Evolutionary conservation across 2,113 vertebrate species (phyloP), one percentile per base, ranked within the genome.

Genomic region (Chroicocephalus ridibundus): DNA sequence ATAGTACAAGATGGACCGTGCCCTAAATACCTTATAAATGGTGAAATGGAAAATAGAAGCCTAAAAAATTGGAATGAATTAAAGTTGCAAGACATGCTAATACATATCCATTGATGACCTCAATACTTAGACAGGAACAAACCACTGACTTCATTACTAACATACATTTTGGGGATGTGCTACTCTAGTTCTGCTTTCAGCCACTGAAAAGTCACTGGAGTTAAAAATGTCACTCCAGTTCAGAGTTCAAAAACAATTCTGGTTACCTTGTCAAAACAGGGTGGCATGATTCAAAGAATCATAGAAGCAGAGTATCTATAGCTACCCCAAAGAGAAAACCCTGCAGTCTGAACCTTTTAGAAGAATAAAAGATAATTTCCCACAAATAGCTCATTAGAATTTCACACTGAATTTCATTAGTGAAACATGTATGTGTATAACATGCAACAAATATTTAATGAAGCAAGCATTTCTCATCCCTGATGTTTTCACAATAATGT

Each of bases 161-260:
- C 38, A 62, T 4, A 25, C 1, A 0, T 51, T 68, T 66, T n/a
- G 27, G 74, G 18, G 85, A 93, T 0, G 0, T 51, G 34, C n/a
- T 46, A 66, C 38, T 17, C 61, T 25, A 78, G 34, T 29, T 90
- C 70, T 4, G 6, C 61, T 84, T 74, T 66, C 68, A 91, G 64
- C 16, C 18, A 15, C 69, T 46, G 31, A 82, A 60, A 85, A 86
- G 40, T 70, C 68, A 65, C 16, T 36, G 49, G 15, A 66, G 14
- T 36, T 49, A 70, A 87, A 86, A 88, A 88, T 11, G 10, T 11
- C n/a, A 72, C 62, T 80, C 38, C 18, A 36, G 26, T 26, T 90
- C 20, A 2, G 3, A 85, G 46, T 51, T 51, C 46, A 84, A 60
- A 92, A 82, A 62, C n/a, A 86, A 75, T 29, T 58, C 64, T 21